These are phyloP conservation scores for Scaptomyza caliginosa DNA, from an alignment of 2,888 invertebrate genomes.

Conservation along the genomic window DNA sequence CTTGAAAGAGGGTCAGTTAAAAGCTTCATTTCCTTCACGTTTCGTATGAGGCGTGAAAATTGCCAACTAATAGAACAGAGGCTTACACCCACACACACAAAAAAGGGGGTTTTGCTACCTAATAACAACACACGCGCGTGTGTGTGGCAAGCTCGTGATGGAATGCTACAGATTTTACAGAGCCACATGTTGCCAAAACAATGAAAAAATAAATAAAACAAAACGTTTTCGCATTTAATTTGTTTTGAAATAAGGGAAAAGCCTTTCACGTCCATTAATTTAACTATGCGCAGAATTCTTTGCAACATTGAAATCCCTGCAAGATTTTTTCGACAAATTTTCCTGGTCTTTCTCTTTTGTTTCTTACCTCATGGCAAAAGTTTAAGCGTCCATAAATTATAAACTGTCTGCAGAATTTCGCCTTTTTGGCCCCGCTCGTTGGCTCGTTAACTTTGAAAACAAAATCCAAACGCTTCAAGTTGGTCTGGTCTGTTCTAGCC, in stretches of 20 bases:
- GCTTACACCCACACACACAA: slow-evolving; percentile 1
- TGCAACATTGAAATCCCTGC: slow-evolving; percentile 47
- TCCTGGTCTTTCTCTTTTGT: slow-evolving; percentile 23
- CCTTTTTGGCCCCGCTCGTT: slow-evolving; percentile 30
- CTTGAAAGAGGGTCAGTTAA: slow-evolving; percentile 38
- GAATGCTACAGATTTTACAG: slow-evolving; percentile 31
- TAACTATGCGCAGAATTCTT: slow-evolving; percentile 7
- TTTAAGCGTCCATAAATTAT: slow-evolving; percentile 70
- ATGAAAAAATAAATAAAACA: neutral
- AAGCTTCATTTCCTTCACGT: slow-evolving; percentile 48
- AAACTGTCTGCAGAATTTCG: slow-evolving; percentile 57
- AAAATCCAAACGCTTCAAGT: slow-evolving; percentile 53
- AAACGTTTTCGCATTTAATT: slow-evolving; percentile 38
- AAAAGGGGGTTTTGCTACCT: slow-evolving; percentile 53
- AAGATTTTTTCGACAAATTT: slow-evolving; percentile 44
- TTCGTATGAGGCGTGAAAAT: slow-evolving; percentile 67
- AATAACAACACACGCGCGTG: slow-evolving; percentile 40
- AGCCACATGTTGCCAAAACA: slow-evolving; percentile 21
- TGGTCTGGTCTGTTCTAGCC: slow-evolving; percentile 8
- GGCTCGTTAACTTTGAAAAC: slow-evolving; percentile 62
- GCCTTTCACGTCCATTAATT: slow-evolving; percentile 41
- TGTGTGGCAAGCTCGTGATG: slow-evolving; percentile 45
- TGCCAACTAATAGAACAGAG: slow-evolving; percentile 66
- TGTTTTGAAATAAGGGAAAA: slow-evolving; percentile 31
- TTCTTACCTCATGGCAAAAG: slow-evolving; percentile 35